phyloP scores from a whole-genome alignment of 2,888 invertebrate genomes.

The Ernsta delagoae region DNA sequence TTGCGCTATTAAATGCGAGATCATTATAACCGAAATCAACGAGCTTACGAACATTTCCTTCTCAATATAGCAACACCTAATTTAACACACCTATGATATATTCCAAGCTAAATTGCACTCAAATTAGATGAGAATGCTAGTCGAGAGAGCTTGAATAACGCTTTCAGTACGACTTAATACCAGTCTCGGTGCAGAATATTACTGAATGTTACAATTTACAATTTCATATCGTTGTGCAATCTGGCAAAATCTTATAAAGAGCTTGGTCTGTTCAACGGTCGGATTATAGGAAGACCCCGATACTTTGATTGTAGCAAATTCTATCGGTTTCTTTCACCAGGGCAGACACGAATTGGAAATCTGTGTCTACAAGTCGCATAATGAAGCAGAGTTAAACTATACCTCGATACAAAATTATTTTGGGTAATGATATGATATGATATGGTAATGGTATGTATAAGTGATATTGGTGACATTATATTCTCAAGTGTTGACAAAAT shows the following conservation, averaged over 20 bases:
- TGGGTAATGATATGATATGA: too few species aligned
- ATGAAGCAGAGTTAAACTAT: too few species aligned
- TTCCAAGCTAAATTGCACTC: conserved; percentile 37
- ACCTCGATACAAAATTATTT: too few species aligned
- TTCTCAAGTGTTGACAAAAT: too few species aligned
- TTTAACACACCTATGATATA: conserved; percentile 35
- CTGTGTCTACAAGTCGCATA: too few species aligned
- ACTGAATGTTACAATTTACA: conserved; percentile 36
- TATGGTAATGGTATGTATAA: too few species aligned
- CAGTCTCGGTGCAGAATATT: conserved; percentile 34
- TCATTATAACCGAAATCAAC: conserved; percentile 23
- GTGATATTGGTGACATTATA: too few species aligned
- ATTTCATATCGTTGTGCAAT: conserved; percentile 36
- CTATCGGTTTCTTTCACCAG: neutral
- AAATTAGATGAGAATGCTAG: conserved; percentile 38
- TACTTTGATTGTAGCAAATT: conserved; percentile 10
- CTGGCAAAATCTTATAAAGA: conserved; percentile 33
- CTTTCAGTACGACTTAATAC: conserved; percentile 37
- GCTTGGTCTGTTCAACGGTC: conserved; percentile 13
- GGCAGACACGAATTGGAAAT: neutral
- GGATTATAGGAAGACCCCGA: conserved; percentile 22
- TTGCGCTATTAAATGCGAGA: conserved; percentile 6
- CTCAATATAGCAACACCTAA: conserved; percentile 25
- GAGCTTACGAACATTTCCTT: conserved; percentile 16
- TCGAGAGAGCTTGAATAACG: conserved; percentile 35